Evolutionary conservation across 2,113 vertebrate genomes (phyloP), one percentile per base, ranked within the genome.

Genomic region (Microcebus griseorufus): DNA sequence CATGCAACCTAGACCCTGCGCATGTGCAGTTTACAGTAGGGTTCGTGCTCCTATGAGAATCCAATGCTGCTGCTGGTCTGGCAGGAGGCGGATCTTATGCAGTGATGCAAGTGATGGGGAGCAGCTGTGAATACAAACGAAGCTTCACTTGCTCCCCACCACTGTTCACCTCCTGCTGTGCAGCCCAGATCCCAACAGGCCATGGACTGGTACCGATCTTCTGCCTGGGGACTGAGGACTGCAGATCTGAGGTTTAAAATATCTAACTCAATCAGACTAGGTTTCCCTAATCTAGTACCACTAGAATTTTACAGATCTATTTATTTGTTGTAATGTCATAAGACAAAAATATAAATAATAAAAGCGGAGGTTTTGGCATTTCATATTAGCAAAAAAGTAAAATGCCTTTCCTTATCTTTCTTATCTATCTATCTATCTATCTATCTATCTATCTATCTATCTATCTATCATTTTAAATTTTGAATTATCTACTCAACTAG

Each of bases 241-340:
- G 55, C 20, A 22, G 55, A 83, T 39, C 14, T 69, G 87, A 89
- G 8, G 34, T 93, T 96, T 94, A 86, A 96, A 92, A 94, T 64
- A 78, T 1, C 27, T 65, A 67, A 85, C 37, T 90, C 45, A 34
- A 76, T 86, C 39, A 96, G 91, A 90, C 58, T 76, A 14, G 34
- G 55, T 83, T 93, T 94, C 22, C 53, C 45, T 91, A 73, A 58
- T 45, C 69, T 7, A 29, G 29, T 32, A n/a, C 25, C n/a, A 72
- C 22, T 64, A 17, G 25, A 90, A 88, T 90, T 95, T 93, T 64
- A 81, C 60, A 92, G 42, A 1, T 55, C 75, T 83, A n/a, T 60
- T 86, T 78, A 86, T 45, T 83, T 72, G 73, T 93, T 93, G 88
- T 90, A 73, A 65, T 80, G 48, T 72, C 37, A 69, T 55, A 70